Percentiles rank a stretch among this genome's conserved stretches.
phyloP scores from a whole-genome alignment of 1,140 invertebrate species.

The Probaryconus sp. region DNA sequence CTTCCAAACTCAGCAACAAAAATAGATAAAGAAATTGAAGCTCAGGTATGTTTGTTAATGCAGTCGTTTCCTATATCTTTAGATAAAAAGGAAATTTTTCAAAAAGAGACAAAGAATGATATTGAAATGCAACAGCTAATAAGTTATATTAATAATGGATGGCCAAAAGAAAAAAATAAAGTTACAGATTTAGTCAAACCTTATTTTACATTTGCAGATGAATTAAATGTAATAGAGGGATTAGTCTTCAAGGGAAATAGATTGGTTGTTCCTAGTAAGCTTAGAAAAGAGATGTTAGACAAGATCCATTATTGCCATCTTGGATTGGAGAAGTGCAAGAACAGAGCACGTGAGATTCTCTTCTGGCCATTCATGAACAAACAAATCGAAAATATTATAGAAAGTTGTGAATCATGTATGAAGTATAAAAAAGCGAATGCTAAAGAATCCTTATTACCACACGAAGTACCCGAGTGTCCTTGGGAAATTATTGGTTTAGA shows the following conservation, averaged over 20 bases:
- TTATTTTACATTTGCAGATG: slow-evolving; percentile 58
- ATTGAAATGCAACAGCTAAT: slow-evolving; percentile 47
- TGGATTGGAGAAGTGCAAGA: slow-evolving; percentile 45
- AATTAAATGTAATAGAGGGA: slow-evolving; percentile 55
- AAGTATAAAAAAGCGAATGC: slow-evolving; percentile 54
- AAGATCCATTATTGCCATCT: slow-evolving; percentile 26
- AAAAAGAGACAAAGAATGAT: slow-evolving; percentile 23
- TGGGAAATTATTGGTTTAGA: slow-evolving; percentile 40
- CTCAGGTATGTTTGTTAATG: slow-evolving; percentile 7
- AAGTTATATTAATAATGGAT: slow-evolving; percentile 32
- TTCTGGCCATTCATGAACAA: slow-evolving; percentile 64
- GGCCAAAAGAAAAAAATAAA: slow-evolving; percentile 37
- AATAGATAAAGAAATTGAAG: slow-evolving; percentile 10
- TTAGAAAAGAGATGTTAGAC: slow-evolving; percentile 64
- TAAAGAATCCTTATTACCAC: slow-evolving; percentile 62
- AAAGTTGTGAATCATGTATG: slow-evolving; percentile 57
- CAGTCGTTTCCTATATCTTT: not conserved
- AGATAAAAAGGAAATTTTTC: slow-evolving; percentile 23
- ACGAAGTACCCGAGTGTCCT: slow-evolving; percentile 40
- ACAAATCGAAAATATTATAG: slow-evolving; percentile 32
- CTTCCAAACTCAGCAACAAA: not conserved
- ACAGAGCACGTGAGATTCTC: slow-evolving; percentile 59
- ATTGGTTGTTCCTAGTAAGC: slow-evolving; percentile 66
- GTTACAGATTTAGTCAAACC: slow-evolving; percentile 37
- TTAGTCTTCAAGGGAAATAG: slow-evolving; percentile 64